Evolutionary conservation across 2,888 invertebrate genomes (phyloP).

Genomic region (Volucella zonaria): DNA sequence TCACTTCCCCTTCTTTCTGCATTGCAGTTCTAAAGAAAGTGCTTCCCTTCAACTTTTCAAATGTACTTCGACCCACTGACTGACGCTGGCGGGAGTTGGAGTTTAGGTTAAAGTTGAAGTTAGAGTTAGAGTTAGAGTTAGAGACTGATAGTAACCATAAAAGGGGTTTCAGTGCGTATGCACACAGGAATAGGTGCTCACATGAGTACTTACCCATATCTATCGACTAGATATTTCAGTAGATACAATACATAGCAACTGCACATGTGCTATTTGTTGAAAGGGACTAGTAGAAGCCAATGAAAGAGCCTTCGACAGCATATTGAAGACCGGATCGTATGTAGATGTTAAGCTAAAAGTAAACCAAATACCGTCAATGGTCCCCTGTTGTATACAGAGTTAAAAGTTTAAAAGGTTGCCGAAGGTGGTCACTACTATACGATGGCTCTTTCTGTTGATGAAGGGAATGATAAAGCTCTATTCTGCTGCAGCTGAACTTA

Average conservation of each 20-base stretch:
- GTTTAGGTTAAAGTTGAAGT: too few species aligned
- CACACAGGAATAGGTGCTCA: background rate
- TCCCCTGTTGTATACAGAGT: conserved; percentile 3
- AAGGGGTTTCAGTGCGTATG: conserved; percentile 36
- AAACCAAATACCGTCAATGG: conserved; percentile 51
- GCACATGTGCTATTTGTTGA: conserved; percentile 20
- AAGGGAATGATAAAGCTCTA: conserved; percentile 4
- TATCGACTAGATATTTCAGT: background rate
- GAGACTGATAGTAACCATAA: conserved; percentile 15
- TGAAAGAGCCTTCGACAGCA: conserved; percentile 37
- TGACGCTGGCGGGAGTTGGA: background rate
- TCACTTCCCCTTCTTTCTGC: too few species aligned
- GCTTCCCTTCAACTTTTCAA: conserved; percentile 1
- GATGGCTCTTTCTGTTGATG: background rate
- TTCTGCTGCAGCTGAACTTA: background rate
- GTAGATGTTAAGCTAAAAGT: conserved; percentile 45
- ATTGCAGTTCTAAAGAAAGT: too few species aligned
- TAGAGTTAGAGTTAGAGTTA: background rate
- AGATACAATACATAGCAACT: background rate
- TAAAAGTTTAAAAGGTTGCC: conserved; percentile 41
- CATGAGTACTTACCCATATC: background rate
- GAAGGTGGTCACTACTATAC: conserved; percentile 21
- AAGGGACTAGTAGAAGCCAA: conserved; percentile 32
- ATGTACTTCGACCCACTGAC: conserved; percentile 5
- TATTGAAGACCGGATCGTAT: conserved; percentile 10